A percentile compares a stretch with the other conserved stretches of the same genome.
Evolutionary conservation across 2,113 vertebrate genomes (phyloP).

Genomic region (Nycticryphes semicollaris): DNA sequence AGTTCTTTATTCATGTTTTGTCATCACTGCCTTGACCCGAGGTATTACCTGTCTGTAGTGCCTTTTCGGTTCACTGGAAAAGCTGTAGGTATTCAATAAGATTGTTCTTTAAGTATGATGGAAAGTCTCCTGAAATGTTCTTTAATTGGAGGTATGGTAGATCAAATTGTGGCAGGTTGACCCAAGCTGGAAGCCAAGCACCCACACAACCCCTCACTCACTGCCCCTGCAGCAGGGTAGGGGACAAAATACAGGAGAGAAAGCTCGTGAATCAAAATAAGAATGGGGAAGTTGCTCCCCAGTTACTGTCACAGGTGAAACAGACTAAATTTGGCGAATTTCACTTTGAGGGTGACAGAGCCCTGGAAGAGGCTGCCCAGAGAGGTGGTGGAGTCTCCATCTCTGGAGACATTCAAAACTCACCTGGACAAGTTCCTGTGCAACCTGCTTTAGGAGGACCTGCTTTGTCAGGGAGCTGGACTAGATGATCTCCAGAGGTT

Average conservation of each 20-base stretch:
- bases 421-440: no score
- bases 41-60: neutral
- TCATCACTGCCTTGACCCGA: neutral
- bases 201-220: rapidly evolving
- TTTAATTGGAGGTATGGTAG: neutral
- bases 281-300: neutral
- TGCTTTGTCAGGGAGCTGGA: no score
- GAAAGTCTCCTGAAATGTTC: neutral
- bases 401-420: no score
- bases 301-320: neutral
- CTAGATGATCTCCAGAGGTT: no score
- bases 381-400: no score
- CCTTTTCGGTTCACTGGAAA: neutral
- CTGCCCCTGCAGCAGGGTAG: neutral
- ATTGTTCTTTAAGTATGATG: neutral
- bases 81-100: neutral
- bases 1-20: neutral
- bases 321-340: neutral
- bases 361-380: no score
- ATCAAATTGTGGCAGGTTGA: neutral
- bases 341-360: no score
- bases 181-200: neutral
- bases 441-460: no score
- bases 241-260: neutral
- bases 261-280: neutral